A percentile compares a stretch with the other conserved stretches of the same genome.
These are phyloP conservation scores for Muricea muricata DNA, from an alignment of 92 coral and sea anemone genomes.

Conservation along the genomic window DNA sequence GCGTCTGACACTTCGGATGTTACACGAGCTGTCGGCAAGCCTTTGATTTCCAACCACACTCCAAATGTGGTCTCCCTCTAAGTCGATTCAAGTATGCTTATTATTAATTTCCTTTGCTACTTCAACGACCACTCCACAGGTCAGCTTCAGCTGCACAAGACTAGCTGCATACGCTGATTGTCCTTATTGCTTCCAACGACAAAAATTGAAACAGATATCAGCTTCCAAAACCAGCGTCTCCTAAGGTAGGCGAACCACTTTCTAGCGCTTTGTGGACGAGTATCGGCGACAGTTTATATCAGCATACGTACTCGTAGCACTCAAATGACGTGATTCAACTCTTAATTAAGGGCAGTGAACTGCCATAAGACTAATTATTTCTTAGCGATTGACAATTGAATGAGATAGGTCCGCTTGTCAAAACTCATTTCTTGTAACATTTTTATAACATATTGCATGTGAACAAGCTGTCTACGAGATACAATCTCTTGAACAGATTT, in stretches of 20 bases:
- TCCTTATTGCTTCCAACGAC: neutral
- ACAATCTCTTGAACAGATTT: neutral
- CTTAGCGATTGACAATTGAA: constrained; percentile 57
- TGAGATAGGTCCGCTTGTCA: constrained; percentile 53
- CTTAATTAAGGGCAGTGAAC: constrained; percentile 39
- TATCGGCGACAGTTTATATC: constrained; percentile 24
- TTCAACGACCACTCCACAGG: constrained; percentile 13
- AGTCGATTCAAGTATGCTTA: constrained; percentile 45
- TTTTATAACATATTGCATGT: constrained; percentile 45
- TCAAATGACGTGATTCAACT: constrained; percentile 43
- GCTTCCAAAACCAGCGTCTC: neutral
- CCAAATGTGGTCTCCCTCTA: constrained; percentile 50
- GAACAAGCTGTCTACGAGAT: constrained; percentile 41
- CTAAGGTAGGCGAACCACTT: neutral
- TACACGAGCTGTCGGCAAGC: constrained; percentile 49
- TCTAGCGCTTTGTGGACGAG: neutral
- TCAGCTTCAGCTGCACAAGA: neutral
- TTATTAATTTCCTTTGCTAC: constrained; percentile 33
- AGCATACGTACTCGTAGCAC: constrained; percentile 10
- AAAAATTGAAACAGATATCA: constrained; percentile 1
- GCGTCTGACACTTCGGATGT: constrained; percentile 53
- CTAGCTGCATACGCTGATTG: neutral
- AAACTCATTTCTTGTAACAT: constrained; percentile 44
- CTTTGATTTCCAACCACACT: constrained; percentile 23
- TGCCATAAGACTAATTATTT: constrained; percentile 51